A percentile compares a stretch with the other conserved stretches of the same genome.
Conservation (phyloP, 1,140 invertebrate species). For the Antheraea mylitta region DNA sequence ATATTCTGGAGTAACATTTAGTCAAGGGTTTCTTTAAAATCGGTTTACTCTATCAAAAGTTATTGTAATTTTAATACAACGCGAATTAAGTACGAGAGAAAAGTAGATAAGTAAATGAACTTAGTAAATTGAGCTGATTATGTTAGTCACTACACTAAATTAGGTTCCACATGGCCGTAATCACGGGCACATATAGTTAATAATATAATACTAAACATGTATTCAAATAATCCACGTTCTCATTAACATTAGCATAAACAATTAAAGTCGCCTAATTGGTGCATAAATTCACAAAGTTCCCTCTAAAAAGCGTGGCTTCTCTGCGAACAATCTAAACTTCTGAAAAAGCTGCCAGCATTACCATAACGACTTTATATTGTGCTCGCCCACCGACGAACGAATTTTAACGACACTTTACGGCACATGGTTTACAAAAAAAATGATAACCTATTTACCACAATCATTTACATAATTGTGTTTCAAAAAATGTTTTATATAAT, state of each 20-base stretch:
- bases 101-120: too few species aligned
- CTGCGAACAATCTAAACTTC: constrained; percentile 34
- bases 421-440: background rate
- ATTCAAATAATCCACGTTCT: background rate
- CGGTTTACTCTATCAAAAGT: too few species aligned
- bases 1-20: too few species aligned
- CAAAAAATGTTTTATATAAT: background rate
- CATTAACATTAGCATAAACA: constrained; percentile 6
- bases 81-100: too few species aligned
- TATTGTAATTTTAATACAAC: too few species aligned
- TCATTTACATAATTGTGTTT: background rate
- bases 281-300: constrained; percentile 7
- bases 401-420: constrained; percentile 35
- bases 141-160: too few species aligned
- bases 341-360: constrained; percentile 36
- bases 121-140: too few species aligned
- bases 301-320: constrained; percentile 27
- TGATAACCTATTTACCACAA: background rate
- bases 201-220: too few species aligned
- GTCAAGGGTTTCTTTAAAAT: too few species aligned
- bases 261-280: constrained; percentile 1
- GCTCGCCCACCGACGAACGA: constrained; percentile 29
- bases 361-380: constrained; percentile 45
- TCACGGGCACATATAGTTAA: too few species aligned
- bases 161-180: too few species aligned